Evolutionary conservation across 2,113 vertebrate species (phyloP).

Genomic region (Pterocles burchelli): DNA sequence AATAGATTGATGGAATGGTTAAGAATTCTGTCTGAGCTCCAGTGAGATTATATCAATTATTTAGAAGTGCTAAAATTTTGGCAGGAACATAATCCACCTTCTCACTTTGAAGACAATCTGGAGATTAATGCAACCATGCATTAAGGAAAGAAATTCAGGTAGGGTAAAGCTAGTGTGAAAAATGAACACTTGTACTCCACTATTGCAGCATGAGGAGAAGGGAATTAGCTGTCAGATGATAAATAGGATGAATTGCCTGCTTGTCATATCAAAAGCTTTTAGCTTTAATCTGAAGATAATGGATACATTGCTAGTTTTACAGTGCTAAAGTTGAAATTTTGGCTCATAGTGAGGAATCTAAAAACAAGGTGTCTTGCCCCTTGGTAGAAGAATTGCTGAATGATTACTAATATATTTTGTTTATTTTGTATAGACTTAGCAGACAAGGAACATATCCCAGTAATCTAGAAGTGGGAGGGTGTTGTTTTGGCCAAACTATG

Average conservation of each 20-base stretch:
- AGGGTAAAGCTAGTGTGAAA: conserved; percentile 42
- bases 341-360: neutral
- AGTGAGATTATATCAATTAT: conserved; percentile 55
- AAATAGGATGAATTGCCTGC: conserved; percentile 58
- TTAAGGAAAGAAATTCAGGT: conserved; percentile 44
- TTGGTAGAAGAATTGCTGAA: neutral
- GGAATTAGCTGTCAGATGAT: conserved; percentile 67
- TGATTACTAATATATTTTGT: neutral
- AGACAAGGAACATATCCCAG: neutral
- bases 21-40: conserved; percentile 16
- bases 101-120: conserved; percentile 51
- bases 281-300: conserved; percentile 69
- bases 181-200: conserved; percentile 59
- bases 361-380: neutral
- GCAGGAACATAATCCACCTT: conserved; percentile 36
- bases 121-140: conserved; percentile 40
- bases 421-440: neutral
- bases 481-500: neutral
- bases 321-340: conserved; percentile 44
- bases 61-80: conserved; percentile 55
- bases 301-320: conserved; percentile 30
- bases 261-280: conserved; percentile 71
- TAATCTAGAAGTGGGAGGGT: neutral
- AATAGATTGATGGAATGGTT: conserved; percentile 31
- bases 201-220: neutral